These are phyloP conservation scores for Nothobranchius kuhntae DNA, from an alignment of 2,113 vertebrate species.

Conservation along the genomic window DNA sequence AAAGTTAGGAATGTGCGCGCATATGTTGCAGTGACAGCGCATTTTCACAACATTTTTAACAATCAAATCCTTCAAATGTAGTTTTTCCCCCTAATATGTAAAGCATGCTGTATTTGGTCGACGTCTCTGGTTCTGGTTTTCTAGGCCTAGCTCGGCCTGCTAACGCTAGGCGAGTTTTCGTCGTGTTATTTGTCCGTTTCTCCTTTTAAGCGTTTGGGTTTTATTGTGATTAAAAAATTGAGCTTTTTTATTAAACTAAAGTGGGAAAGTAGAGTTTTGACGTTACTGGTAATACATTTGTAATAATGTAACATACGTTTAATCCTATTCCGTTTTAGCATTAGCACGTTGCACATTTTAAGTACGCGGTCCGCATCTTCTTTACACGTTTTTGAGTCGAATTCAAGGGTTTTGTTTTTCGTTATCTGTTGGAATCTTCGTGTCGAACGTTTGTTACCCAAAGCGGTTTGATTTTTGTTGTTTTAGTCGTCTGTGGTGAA, in stretches of 20 bases:
- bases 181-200: constrained; percentile 62
- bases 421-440: no score
- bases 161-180: constrained; percentile 20
- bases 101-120: neutral
- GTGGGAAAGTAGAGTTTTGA: no score
- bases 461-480: neutral
- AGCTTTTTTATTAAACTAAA: no score
- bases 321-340: constrained; percentile 13
- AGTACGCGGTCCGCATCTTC: no score
- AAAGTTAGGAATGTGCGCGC: neutral
- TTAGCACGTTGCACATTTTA: neutral
- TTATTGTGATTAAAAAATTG: no score
- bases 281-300: no score
- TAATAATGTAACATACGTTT: no score
- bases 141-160: constrained; percentile 59
- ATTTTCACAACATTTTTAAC: neutral
- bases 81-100: no score
- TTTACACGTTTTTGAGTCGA: rapidly evolving
- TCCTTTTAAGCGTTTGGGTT: neutral
- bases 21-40: rapidly evolving
- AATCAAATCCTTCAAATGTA: neutral
- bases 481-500: neutral
- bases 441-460: no score
- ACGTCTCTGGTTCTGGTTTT: constrained; percentile 16
- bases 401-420: neutral